phyloP scores from a whole-genome alignment of 2,113 vertebrate species.

The Benitochromis conjunctus region DNA sequence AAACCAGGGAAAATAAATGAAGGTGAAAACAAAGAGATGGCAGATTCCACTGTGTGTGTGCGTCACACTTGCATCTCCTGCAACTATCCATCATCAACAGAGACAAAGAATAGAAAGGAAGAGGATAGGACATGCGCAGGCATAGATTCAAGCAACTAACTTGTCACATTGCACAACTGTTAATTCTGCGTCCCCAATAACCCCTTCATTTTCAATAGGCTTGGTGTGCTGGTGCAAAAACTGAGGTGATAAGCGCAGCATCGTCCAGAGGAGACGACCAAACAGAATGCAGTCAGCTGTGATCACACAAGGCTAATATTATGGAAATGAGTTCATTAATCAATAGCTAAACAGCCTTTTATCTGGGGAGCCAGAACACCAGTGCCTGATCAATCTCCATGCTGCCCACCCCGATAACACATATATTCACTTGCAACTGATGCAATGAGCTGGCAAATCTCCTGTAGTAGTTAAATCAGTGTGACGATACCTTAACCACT shows the following conservation, averaged over 20 bases:
- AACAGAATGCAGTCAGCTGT: slow-evolving; percentile 7
- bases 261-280: background rate
- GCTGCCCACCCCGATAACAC: slow-evolving; percentile 40
- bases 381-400: slow-evolving; percentile 18
- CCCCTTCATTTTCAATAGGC: background rate
- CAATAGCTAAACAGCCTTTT: slow-evolving; percentile 66
- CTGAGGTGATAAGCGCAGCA: background rate
- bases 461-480: background rate
- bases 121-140: background rate
- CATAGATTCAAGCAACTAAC: background rate
- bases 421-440: background rate
- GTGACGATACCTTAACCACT: slow-evolving; percentile 15
- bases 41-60: slow-evolving; percentile 40
- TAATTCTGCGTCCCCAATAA: background rate
- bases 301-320: slow-evolving; percentile 63
- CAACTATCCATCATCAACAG: slow-evolving; percentile 60
- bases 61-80: slow-evolving; percentile 19
- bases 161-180: background rate
- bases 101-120: slow-evolving; percentile 51
- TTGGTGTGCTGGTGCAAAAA: background rate
- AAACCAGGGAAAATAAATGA: slow-evolving; percentile 55
- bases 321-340: slow-evolving; percentile 75
- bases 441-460: background rate
- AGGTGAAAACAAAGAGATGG: slow-evolving; percentile 62
- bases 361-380: slow-evolving; percentile 53